phyloP scores from a whole-genome alignment of 2,888 invertebrate species.

The Oscheius sp. region DNA sequence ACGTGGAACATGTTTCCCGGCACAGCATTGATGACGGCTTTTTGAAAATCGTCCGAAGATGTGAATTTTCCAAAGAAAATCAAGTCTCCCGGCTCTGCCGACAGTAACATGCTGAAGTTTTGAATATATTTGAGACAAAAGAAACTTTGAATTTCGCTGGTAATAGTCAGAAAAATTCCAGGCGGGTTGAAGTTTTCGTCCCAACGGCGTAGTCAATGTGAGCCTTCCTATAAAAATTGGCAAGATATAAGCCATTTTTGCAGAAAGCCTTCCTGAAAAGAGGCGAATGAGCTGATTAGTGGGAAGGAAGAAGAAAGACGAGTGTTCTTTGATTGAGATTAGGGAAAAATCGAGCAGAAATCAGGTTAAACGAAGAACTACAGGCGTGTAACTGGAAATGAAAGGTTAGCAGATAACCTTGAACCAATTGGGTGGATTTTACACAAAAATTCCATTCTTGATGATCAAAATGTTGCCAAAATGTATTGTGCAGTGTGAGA shows the following conservation, averaged over 20 bases:
- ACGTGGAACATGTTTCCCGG: slow-evolving; percentile 34
- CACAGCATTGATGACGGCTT: slow-evolving; percentile 9
- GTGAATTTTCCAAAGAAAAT: slow-evolving; percentile 34
- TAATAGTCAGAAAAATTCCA: slow-evolving; percentile 22
- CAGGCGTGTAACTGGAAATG: too few relatives aligned
- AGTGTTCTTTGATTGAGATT: background rate
- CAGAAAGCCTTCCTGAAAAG: background rate
- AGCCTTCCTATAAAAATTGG: too few relatives aligned
- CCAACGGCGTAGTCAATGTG: background rate
- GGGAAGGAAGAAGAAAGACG: background rate
- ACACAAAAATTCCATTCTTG: too few relatives aligned
- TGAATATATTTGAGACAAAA: background rate
- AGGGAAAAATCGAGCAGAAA: background rate
- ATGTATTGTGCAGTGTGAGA: too few relatives aligned
- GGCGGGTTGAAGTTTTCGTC: background rate
- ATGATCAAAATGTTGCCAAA: too few relatives aligned
- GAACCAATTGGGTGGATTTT: too few relatives aligned
- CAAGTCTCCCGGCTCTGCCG: slow-evolving; percentile 35
- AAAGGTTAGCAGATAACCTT: too few relatives aligned
- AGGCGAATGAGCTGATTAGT: background rate
- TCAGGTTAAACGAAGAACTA: too few relatives aligned
- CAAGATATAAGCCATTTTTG: too few relatives aligned
- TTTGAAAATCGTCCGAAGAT: slow-evolving; percentile 3
- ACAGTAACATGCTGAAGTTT: slow-evolving; percentile 2
- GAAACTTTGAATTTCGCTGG: background rate